phyloP scores from a whole-genome alignment of 2,113 vertebrate species.

The Eulemur rufifrons region DNA sequence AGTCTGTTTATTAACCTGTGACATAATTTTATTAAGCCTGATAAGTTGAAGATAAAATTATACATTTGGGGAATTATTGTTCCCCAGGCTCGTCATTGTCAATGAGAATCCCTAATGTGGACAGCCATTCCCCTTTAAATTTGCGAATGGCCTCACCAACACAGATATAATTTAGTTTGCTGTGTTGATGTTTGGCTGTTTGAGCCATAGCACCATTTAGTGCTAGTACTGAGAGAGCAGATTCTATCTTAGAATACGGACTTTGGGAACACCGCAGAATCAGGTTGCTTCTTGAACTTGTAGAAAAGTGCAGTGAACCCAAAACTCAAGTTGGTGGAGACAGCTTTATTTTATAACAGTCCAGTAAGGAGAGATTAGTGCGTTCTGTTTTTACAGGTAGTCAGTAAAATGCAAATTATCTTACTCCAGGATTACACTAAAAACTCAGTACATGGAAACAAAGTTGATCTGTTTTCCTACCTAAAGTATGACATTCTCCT shows the following conservation, averaged over 20 bases:
- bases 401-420: slow-evolving; percentile 41
- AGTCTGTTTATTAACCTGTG: neutral
- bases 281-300: neutral
- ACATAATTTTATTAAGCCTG: slow-evolving; percentile 14
- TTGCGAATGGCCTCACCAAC: slow-evolving; percentile 21
- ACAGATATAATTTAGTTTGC: neutral
- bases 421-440: neutral
- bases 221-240: neutral
- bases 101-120: neutral
- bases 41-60: slow-evolving; percentile 17
- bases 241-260: neutral
- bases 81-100: neutral
- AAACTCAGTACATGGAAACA: neutral
- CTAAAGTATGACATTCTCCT: slow-evolving; percentile 7
- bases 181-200: neutral
- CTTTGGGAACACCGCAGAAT: neutral
- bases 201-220: slow-evolving; percentile 7
- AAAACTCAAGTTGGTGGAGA: slow-evolving; percentile 25
- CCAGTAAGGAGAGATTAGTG: slow-evolving; percentile 19
- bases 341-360: neutral
- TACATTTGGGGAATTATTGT: slow-evolving; percentile 16
- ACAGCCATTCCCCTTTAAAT: slow-evolving; percentile 13
- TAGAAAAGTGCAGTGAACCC: neutral
- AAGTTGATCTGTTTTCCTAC: slow-evolving; percentile 27
- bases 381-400: neutral